These are phyloP conservation scores for Colletes latitarsis DNA, from an alignment of 1,140 invertebrate genomes.

Conservation along the genomic window DNA sequence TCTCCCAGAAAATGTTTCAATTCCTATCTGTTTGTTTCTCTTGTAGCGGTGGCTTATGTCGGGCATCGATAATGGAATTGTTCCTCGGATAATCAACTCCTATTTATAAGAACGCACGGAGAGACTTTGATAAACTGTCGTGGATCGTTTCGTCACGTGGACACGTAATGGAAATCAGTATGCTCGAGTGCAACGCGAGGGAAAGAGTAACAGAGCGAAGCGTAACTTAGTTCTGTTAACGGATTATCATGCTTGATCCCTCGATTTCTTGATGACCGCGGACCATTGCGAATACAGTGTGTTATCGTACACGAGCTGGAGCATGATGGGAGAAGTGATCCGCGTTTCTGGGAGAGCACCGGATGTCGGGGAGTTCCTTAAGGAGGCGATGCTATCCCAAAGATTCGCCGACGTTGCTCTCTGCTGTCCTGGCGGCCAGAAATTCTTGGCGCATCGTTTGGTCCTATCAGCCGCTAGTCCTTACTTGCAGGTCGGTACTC, in stretches of 20 bases:
- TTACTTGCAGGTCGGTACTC: constrained; percentile 71
- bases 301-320: constrained; percentile 8
- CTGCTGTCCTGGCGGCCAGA: constrained; percentile 74
- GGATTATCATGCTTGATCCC: not conserved
- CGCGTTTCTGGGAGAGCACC: constrained; percentile 64
- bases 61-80: not conserved
- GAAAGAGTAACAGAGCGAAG: not conserved
- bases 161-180: constrained; percentile 4
- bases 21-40: constrained; percentile 8
- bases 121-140: not conserved
- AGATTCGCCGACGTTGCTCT: constrained; percentile 75
- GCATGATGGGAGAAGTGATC: constrained; percentile 52
- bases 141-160: not conserved
- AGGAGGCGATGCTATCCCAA: constrained; percentile 72
- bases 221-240: not conserved
- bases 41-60: not conserved
- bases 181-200: constrained; percentile 3
- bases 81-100: not conserved
- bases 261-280: not conserved
- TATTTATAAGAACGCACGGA: not conserved
- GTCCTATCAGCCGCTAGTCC: constrained; percentile 76
- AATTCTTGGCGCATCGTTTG: constrained; percentile 76
- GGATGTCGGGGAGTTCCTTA: constrained; percentile 70
- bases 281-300: not conserved
- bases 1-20: not conserved